Conservation (phyloP, 2,113 vertebrate species). For the Empidonax alnorum region DNA sequence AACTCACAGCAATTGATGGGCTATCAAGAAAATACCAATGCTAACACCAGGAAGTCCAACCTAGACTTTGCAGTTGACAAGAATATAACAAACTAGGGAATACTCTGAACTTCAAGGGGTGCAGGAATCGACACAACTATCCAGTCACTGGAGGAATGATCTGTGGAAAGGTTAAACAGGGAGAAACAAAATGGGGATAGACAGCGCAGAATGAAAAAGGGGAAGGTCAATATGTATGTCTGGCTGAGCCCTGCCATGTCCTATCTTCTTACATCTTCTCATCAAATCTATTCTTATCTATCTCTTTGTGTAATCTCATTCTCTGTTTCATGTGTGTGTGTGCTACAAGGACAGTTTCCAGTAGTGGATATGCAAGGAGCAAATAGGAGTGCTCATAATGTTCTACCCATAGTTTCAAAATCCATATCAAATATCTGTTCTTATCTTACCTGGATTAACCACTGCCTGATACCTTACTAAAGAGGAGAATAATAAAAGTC, state of each 20-base stretch:
- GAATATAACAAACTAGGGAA: too few species aligned
- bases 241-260: neutral
- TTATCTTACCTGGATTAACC: neutral
- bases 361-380: neutral
- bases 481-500: neutral
- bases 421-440: neutral
- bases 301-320: neutral
- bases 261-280: neutral
- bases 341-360: neutral
- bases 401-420: neutral
- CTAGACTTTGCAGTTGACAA: neutral
- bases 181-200: neutral
- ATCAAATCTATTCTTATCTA: neutral
- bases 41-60: neutral
- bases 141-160: too few species aligned
- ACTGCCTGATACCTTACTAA: neutral
- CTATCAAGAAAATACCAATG: neutral
- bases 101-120: neutral
- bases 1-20: neutral
- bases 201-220: neutral
- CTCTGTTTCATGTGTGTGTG: neutral
- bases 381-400: neutral
- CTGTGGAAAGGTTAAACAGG: neutral
- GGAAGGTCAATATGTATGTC: accelerated
- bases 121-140: neutral